Base-by-base conservation (phyloP, 2,797 vertebrate species). In the Periparus ater region DNA sequence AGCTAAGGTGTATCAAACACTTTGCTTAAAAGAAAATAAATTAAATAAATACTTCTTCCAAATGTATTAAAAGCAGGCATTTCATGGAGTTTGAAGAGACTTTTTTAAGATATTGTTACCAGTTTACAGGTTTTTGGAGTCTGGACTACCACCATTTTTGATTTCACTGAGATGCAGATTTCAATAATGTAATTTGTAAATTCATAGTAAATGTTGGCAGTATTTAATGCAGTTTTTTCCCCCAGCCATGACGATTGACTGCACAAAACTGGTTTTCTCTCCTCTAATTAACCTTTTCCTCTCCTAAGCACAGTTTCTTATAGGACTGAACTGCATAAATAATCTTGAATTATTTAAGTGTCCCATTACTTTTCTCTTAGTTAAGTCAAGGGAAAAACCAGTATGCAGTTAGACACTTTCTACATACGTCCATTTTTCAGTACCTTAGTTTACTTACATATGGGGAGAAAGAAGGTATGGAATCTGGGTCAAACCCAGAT, bases 401-500 rank as follows among this genome's bases (percentile, higher is more conserved):
- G 18, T 47, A 25, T 80, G 38, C 63, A 55, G 45, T 83, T 88
- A 58, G 6, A 45, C 21, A 55, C 57, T 76, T 65, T 38, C 30
- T 66, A 51, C 3, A 7, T 86, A 40, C 32, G 18, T 89, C 54
- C 34, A 16, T 12, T 95, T 74, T 83, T 83, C 76, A 85, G 54
- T 88, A 77, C 30, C 47, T 71, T 68, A 61, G 18, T 75, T 44
- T 32, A 26, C 16, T 82, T 19, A 30, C 40, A 25, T 58, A 51
- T 42, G 44, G 30, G 23, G 79, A 65, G 67, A 77, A 87, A 70
- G 40, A 90, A 81, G 32, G n/a, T 83, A 73, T 87, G 90, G 70
- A 88, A 93, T 91, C 54, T 93, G 40, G 63, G 91, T 89, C 63
- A 91, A 92, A 89, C 89, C 66, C 81, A 85, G 48, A 72, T 91